These are phyloP conservation scores for Clarias pachynema DNA, from an alignment of 2,797 vertebrate species.

Conservation along the genomic window DNA sequence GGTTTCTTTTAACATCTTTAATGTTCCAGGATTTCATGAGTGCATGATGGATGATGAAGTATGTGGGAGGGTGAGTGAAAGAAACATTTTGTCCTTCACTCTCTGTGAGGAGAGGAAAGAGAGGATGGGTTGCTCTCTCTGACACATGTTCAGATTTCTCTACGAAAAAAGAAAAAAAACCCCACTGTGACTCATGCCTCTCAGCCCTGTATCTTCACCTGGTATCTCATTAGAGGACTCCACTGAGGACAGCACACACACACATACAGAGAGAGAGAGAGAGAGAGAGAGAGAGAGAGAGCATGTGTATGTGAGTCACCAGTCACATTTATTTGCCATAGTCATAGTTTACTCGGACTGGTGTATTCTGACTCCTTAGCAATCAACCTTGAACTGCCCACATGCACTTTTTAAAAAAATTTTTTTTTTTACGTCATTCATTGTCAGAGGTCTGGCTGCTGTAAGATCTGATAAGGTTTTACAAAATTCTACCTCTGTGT, in stretches of 20 bases:
- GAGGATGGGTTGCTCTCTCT: slow-evolving; percentile 65
- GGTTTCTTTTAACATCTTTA: slow-evolving; percentile 27
- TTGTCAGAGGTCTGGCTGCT: background rate
- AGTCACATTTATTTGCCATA: slow-evolving; percentile 39
- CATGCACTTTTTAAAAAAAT: too few relatives aligned
- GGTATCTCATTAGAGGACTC: slow-evolving; percentile 59
- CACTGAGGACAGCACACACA: slow-evolving; percentile 14
- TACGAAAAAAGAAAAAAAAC: slow-evolving; percentile 56
- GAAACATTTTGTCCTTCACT: slow-evolving; percentile 57
- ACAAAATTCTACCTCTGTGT: slow-evolving; percentile 6
- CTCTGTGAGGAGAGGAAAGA: slow-evolving; percentile 47
- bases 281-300: slow-evolving; percentile 21
- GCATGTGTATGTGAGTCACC: slow-evolving; percentile 62
- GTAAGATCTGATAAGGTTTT: slow-evolving; percentile 5
- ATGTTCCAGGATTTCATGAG: slow-evolving; percentile 21
- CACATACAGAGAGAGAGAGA: background rate
- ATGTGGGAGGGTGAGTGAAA: slow-evolving; percentile 12
- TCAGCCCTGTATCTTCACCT: slow-evolving; percentile 66
- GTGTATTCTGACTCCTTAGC: slow-evolving; percentile 13
- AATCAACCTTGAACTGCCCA: slow-evolving; percentile 41
- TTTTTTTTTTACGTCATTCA: slow-evolving; percentile 14
- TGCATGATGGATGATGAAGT: slow-evolving; percentile 24
- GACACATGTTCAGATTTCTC: slow-evolving; percentile 68
- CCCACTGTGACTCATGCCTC: slow-evolving; percentile 75
- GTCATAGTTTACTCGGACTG: slow-evolving; percentile 26